phyloP scores from a whole-genome alignment of 2,113 vertebrate species.

The Mohoua ochrocephala region DNA sequence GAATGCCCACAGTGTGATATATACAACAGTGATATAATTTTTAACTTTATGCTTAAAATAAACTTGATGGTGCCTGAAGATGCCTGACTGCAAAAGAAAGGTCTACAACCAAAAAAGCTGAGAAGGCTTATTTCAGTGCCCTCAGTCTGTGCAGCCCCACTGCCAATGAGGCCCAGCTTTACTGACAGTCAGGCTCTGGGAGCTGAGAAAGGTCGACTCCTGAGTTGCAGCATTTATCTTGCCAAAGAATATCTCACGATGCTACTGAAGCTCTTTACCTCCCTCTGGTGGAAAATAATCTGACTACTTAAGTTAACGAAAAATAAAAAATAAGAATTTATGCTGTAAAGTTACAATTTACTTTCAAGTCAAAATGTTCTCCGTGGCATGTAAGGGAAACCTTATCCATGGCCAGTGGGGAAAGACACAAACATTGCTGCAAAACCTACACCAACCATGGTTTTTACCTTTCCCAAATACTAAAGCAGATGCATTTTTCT shows the following conservation, averaged over 20 bases:
- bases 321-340: neutral
- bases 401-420: neutral
- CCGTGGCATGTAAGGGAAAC: neutral
- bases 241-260: neutral
- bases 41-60: neutral
- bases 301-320: neutral
- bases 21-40: neutral
- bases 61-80: neutral
- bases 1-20: neutral
- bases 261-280: constrained; percentile 31
- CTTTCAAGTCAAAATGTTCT: neutral
- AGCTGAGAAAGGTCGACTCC: neutral
- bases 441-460: neutral
- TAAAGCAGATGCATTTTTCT: neutral
- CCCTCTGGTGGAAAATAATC: constrained; percentile 42
- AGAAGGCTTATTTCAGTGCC: neutral
- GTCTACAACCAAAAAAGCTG: neutral
- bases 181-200: neutral
- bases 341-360: neutral
- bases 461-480: neutral
- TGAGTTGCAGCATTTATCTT: neutral
- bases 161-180: neutral
- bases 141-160: neutral
- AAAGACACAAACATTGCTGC: neutral
- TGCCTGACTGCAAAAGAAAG: neutral